Base-by-base conservation (phyloP, 2,888 invertebrate genomes). In the Melieria crassipennis region DNA sequence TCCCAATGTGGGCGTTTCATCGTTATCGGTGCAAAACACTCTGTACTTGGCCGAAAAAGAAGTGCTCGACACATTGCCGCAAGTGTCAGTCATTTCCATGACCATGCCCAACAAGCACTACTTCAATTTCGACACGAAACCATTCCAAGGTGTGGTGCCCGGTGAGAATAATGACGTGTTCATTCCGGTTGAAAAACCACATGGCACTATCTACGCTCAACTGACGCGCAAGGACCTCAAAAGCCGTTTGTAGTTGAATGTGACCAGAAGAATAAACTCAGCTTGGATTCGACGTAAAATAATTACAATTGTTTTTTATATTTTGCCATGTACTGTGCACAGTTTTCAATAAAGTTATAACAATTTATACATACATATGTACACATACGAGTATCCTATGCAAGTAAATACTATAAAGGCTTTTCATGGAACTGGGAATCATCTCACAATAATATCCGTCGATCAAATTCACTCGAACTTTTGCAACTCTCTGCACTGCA, bases 91-190 rank as follows among this genome's bases (percentile, higher is more conserved):
- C 82, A 91, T 94, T 65, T 91, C 91, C 77, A 93, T 94, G 91
- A 89, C 90, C 73, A 92, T 94, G 91, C 94, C 94, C 0, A 94
- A 94, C 85, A 93, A 93, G 79, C 94, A 94, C 82, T 94, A 94
- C 83, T 90, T 92, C 78, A 91, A 90, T 77, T 90, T 94, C 58
- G 93, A 94, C 82, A 89, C 93, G 79, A 90, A 91, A 7, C 92
- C 92, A 79, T 94, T 94, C 86, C 91, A 92, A 43, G 88, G 89
- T 64, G 88, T 92, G 13, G 89, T 90, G 11, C 90, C 90, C 30
- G 89, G 90, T 0, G 90, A 91, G 43, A 88, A 88, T 70, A 91
- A 92, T 63, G 91, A 92, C 78, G 93, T 94, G 55, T 93, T 92
- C 81, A 89, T 92, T 68, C 93, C 93, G 1, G 89, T 91, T n/a